Evolutionary conservation across 2,797 vertebrate species (phyloP), one percentile per base, ranked within the genome.

Genomic region (Ptychobarbus kaznakovi): DNA sequence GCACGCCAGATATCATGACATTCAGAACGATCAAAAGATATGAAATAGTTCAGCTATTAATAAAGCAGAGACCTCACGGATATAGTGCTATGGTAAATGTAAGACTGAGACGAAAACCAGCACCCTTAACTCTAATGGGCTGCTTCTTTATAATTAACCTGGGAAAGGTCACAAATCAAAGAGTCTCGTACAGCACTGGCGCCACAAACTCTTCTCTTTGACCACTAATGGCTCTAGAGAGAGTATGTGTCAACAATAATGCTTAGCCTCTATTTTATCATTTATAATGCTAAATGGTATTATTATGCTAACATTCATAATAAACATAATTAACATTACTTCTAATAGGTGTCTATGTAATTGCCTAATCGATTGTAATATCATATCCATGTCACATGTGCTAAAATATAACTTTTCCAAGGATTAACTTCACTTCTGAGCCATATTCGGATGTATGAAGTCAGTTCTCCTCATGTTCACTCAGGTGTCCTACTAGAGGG

Each of bases 111-210:
- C 82, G 81, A 80, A 88, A 89, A 87, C 70, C 83, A 82, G 78
- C 87, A 89, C 80, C 80, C 82, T 90, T 85, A 86, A 79, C 68
- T 86, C 83, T 89, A 90, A 89, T 89, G 76, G 79, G 72, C 79
- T 51, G 73, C 80, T 88, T 82, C 88, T 89, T 90, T 89, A 87
- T 90, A 90, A 90, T 90, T 90, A 90, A 89, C 86, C 83, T 84
- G 81, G 80, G 83, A 90, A 86, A 90, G 89, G 87, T 87, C 87
- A 89, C 82, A 86, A 90, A 89, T 90, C 87, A 88, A 87, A 90
- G 89, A 80, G 85, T 68, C 85, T 90, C 78, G 65, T 85, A 69
- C 82, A 66, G 80, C 66, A 78, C 81, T 84, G 89, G 86, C 81
- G 78, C 85, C 88, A 83, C 72, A 58, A 81, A 74, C 74, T 58